These are phyloP conservation scores for Propsilocerus akamusi DNA, from an alignment of 1,140 invertebrate genomes.

Conservation along the genomic window DNA sequence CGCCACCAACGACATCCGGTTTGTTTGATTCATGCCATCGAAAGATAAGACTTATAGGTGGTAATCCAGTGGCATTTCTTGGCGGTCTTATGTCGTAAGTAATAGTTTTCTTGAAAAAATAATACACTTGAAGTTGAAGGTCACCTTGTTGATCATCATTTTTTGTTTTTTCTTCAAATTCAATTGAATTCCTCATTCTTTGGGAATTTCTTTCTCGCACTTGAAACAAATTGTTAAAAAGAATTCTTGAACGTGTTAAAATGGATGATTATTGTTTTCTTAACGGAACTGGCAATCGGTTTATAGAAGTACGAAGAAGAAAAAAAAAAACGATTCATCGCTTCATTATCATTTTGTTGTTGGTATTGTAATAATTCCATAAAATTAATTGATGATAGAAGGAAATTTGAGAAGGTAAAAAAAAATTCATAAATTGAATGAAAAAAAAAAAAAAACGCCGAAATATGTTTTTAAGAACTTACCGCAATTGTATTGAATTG, in stretches of 20 bases:
- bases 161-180: background rate
- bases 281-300: conserved; percentile 4
- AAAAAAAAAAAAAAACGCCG: too few species aligned
- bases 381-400: background rate
- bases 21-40: conserved; percentile 49
- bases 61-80: conserved; percentile 38
- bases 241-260: background rate
- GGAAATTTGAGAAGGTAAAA: background rate
- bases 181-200: background rate
- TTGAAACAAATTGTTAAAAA: background rate
- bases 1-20: conserved; percentile 28
- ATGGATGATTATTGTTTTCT: conserved; percentile 2
- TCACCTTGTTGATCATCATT: background rate
- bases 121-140: background rate
- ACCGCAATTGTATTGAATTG: too few species aligned
- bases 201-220: background rate
- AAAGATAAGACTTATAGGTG: conserved; percentile 43
- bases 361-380: too few species aligned
- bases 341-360: too few species aligned
- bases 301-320: too few species aligned
- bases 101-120: conserved; percentile 6
- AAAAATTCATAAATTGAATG: too few species aligned
- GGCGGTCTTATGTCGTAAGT: conserved; percentile 52
- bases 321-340: too few species aligned
- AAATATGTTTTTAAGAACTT: too few species aligned